phyloP scores from a whole-genome alignment of 2,113 vertebrate genomes.

The Poeciliopsis retropinna region DNA sequence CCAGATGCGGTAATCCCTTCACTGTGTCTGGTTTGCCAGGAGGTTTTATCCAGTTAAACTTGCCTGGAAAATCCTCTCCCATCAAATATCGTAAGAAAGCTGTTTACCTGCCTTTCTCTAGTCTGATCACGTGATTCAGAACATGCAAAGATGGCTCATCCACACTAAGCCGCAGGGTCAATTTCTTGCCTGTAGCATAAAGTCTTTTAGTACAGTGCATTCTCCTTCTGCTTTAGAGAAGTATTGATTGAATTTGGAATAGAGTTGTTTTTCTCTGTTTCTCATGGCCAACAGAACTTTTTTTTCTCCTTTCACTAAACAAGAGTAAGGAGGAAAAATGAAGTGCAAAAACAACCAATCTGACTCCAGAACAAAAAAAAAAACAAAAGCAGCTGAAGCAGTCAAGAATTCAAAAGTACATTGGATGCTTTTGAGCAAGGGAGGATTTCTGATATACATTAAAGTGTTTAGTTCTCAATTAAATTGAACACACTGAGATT shows the following conservation, averaged over 20 bases:
- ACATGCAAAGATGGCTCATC: slow-evolving; percentile 13
- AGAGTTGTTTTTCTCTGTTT: neutral
- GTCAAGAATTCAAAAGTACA: too few species aligned
- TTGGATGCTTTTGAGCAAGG: too few species aligned
- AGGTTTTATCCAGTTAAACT: neutral
- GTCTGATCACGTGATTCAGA: slow-evolving; percentile 12
- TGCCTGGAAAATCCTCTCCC: neutral
- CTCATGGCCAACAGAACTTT: neutral
- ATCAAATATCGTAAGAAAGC: neutral
- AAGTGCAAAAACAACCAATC: too few species aligned
- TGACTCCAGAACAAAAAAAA: too few species aligned
- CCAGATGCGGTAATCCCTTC: slow-evolving; percentile 4
- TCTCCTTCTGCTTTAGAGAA: slow-evolving; percentile 24
- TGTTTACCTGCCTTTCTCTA: slow-evolving; percentile 7
- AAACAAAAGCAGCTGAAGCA: too few species aligned
- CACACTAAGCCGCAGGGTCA: slow-evolving; percentile 7
- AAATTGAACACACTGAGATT: too few species aligned
- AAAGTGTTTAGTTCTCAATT: too few species aligned
- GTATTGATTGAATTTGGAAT: slow-evolving; percentile 10
- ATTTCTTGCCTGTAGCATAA: slow-evolving; percentile 14
- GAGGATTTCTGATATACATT: too few species aligned
- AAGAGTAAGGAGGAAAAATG: too few species aligned
- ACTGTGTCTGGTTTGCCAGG: slow-evolving; percentile 2
- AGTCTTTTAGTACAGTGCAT: neutral
- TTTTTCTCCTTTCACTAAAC: neutral